Percentiles rank a stretch among this genome's conserved stretches.
These are phyloP conservation scores for Riparia riparia DNA, from an alignment of 2,113 vertebrate genomes.

Conservation along the genomic window DNA sequence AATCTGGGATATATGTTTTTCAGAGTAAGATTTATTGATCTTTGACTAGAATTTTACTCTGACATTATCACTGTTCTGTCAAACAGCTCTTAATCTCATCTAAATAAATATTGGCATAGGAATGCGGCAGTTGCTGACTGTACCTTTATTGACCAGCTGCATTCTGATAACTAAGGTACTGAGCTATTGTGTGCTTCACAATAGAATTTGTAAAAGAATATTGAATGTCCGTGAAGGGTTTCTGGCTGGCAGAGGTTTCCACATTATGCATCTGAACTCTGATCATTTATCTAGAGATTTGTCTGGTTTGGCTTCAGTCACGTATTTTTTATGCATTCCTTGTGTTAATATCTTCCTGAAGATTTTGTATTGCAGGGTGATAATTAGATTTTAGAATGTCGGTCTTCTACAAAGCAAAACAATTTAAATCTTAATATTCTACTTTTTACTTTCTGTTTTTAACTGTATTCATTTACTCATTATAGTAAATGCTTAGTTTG, in stretches of 20 bases:
- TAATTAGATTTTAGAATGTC: slow-evolving; percentile 31
- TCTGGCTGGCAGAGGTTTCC: background rate
- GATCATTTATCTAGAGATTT: slow-evolving; percentile 4
- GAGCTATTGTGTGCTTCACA: slow-evolving; percentile 15
- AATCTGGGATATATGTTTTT: background rate
- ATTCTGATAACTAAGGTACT: slow-evolving; percentile 22
- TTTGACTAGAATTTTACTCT: background rate
- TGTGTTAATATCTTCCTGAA: background rate
- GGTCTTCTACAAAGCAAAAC: background rate
- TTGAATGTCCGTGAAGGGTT: background rate
- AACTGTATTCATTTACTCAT: background rate
- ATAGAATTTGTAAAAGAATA: background rate
- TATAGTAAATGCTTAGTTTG: background rate
- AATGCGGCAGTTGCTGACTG: background rate
- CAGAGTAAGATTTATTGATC: background rate
- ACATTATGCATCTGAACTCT: background rate
- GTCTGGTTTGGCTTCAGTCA: background rate
- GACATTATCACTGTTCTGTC: background rate
- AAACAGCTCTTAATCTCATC: background rate
- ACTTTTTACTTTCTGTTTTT: background rate
- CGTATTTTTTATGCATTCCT: background rate
- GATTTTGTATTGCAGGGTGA: background rate
- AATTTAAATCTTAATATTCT: background rate
- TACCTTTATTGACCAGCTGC: background rate
- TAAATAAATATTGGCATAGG: background rate